A percentile compares a stretch with the other conserved stretches of the same genome.
Evolutionary conservation across 2,888 invertebrate species (phyloP).

Genomic region (Agrotis puta): DNA sequence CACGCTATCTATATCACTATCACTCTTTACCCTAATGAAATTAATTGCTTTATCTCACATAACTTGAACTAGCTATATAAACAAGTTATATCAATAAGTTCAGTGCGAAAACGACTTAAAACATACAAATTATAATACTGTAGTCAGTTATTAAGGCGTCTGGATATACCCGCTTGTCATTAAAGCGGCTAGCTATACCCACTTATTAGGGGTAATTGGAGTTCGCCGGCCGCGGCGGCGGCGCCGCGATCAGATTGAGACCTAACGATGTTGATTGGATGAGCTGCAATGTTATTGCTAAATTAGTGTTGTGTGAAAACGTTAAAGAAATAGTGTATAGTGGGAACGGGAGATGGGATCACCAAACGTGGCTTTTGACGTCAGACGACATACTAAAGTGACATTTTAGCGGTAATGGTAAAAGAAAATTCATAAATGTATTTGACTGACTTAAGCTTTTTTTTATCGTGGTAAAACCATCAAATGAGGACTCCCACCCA

Average conservation of each 20-base stretch:
- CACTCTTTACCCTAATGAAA: not conserved
- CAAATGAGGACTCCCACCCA: no score
- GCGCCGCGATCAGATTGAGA: constrained; percentile 35
- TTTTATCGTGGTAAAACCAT: no score
- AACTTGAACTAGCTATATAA: constrained; percentile 21
- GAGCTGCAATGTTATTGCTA: not conserved
- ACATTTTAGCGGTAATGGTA: no score
- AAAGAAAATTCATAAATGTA: no score
- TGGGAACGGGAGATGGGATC: not conserved
- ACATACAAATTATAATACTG: constrained; percentile 50
- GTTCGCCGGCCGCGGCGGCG: constrained; percentile 5
- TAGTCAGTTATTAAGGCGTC: constrained; percentile 40
- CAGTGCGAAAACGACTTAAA: constrained; percentile 46
- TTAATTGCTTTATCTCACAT: constrained; percentile 36
- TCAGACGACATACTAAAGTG: no score
- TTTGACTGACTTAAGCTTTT: no score
- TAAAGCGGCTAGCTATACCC: constrained; percentile 5
- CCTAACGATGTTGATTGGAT: constrained; percentile 30
- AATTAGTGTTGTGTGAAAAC: constrained; percentile 7
- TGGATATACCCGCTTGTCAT: constrained; percentile 13
- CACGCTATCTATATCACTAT: not conserved
- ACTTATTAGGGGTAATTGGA: constrained; percentile 44
- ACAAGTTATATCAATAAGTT: constrained; percentile 36
- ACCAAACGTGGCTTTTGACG: not conserved
- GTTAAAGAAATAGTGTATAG: not conserved